Conservation (phyloP, 2,113 vertebrate genomes). For the Uropsilus gracilis region DNA sequence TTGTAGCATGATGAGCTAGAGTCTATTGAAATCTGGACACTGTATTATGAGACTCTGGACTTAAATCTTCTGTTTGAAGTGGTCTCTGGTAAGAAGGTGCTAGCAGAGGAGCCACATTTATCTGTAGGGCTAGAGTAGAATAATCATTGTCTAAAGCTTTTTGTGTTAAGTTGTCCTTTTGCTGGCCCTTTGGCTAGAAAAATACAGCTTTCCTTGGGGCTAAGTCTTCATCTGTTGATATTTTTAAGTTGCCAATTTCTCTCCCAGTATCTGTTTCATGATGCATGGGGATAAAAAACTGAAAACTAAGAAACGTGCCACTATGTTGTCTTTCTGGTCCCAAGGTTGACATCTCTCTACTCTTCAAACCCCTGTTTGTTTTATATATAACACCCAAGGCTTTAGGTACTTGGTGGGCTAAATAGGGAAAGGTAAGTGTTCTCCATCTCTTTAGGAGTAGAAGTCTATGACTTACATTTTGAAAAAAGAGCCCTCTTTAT, state of each 20-base stretch:
- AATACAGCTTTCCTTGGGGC: background rate
- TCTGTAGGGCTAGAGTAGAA: background rate
- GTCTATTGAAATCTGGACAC: background rate
- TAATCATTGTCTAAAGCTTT: background rate
- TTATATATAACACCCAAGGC: background rate
- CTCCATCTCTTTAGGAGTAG: background rate
- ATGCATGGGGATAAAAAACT: background rate
- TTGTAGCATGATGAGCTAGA: background rate
- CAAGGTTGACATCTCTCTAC: background rate
- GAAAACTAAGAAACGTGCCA: background rate
- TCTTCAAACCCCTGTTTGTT: background rate
- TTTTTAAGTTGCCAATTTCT: background rate
- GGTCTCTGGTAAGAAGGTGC: background rate
- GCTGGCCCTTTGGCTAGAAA: background rate
- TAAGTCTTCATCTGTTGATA: background rate
- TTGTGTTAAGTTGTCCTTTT: background rate
- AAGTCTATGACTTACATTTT: background rate
- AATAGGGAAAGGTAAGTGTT: background rate
- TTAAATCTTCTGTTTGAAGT: conserved; percentile 11
- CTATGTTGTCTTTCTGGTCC: background rate
- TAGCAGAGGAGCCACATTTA: background rate
- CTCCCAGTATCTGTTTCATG: background rate
- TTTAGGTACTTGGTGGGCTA: background rate
- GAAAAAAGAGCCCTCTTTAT: background rate
- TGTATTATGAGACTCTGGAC: background rate